Evolutionary conservation across 92 coral and sea anemone genomes (phyloP).

Genomic region (Epizoanthus illoricatus): DNA sequence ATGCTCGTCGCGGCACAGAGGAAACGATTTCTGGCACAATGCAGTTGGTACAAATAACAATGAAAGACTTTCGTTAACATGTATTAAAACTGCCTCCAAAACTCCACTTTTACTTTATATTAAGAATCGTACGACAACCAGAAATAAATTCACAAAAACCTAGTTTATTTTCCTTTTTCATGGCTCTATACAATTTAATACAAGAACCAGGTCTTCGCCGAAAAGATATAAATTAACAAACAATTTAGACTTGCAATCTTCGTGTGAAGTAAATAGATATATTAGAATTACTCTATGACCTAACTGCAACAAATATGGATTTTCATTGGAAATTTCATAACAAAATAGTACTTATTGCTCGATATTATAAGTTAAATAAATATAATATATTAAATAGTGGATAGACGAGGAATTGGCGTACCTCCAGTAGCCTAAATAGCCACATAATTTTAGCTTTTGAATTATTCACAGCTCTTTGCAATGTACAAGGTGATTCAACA

Average conservation of each 20-base stretch:
- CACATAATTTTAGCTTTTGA: conserved; percentile 60
- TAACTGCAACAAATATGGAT: conserved; percentile 87
- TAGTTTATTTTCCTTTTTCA: conserved; percentile 35
- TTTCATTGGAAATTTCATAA: conserved; percentile 71
- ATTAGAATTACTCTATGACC: conserved; percentile 54
- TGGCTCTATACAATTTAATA: conserved; percentile 41
- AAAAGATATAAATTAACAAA: conserved; percentile 40
- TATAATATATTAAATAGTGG: conserved; percentile 86
- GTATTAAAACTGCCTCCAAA: too few relatives aligned
- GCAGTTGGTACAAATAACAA: too few relatives aligned
- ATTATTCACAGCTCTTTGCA: conserved; percentile 85
- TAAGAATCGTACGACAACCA: neutral
- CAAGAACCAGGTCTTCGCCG: conserved; percentile 32
- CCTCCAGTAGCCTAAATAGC: conserved; percentile 47
- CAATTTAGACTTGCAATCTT: conserved; percentile 35
- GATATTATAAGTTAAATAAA: conserved; percentile 95
- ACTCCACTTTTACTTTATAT: too few relatives aligned
- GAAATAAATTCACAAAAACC: conserved; percentile 22
- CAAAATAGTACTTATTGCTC: conserved; percentile 91
- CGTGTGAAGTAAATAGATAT: conserved; percentile 40
- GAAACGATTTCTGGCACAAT: neutral
- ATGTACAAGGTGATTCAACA: conserved; percentile 85
- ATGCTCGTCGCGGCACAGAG: conserved; percentile 16
- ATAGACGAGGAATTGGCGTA: conserved; percentile 62
- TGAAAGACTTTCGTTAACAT: too few relatives aligned